A percentile compares a stretch with the other conserved stretches of the same genome.
Evolutionary conservation across 2,113 vertebrate species (phyloP).

Genomic region (Leptobrachium leishanense): DNA sequence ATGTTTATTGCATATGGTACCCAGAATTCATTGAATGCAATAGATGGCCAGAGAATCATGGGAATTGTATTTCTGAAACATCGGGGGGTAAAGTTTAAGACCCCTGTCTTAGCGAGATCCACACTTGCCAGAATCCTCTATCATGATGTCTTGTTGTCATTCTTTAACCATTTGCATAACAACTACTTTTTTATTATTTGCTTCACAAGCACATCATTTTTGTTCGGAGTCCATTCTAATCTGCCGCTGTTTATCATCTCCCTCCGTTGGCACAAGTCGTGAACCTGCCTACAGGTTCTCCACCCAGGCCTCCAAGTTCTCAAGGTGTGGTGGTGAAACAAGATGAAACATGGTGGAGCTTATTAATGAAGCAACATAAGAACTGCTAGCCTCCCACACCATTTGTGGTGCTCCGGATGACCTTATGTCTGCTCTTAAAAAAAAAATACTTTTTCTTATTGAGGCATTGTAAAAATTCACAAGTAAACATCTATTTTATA

Average conservation of each 20-base stretch:
- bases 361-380: conserved; percentile 13
- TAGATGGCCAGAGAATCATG: too few relatives aligned
- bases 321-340: conserved; percentile 41
- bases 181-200: too few relatives aligned
- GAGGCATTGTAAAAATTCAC: too few relatives aligned
- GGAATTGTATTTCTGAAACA: too few relatives aligned
- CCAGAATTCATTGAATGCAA: too few relatives aligned
- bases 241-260: conserved; percentile 11
- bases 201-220: not conserved
- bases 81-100: too few relatives aligned
- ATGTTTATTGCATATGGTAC: too few relatives aligned
- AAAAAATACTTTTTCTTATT: too few relatives aligned
- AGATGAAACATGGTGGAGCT: conserved; percentile 18
- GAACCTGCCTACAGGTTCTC: conserved; percentile 39
- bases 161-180: not conserved
- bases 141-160: conserved; percentile 8
- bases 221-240: not conserved
- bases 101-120: too few relatives aligned
- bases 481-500: too few relatives aligned
- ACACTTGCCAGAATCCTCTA: too few relatives aligned
- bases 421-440: not conserved
- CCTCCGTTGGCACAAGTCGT: conserved; percentile 29
- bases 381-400: conserved; percentile 11
- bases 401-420: not conserved
- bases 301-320: conserved; percentile 37